Percentiles rank a stretch among this genome's conserved stretches.
Evolutionary conservation across 2,113 vertebrate genomes (phyloP).

Genomic region (Anoplopoma fimbria): DNA sequence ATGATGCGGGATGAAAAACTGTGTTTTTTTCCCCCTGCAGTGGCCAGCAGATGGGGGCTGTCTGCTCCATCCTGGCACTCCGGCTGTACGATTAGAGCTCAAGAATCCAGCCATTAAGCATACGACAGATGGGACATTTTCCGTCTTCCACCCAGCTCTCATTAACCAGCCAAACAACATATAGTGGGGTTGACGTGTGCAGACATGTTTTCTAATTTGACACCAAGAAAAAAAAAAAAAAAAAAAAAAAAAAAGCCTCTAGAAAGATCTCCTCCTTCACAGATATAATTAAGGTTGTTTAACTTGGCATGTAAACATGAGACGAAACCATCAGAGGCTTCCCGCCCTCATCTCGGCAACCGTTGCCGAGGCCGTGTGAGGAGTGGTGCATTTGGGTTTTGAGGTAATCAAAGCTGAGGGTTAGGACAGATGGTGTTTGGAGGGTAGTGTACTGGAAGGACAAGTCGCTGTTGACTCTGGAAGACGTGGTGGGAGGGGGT

Average conservation of each 20-base stretch:
- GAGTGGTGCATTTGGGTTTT: conserved; percentile 9
- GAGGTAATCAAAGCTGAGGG: conserved; percentile 61
- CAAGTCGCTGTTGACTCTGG: conserved; percentile 66
- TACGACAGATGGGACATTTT: conserved; percentile 76
- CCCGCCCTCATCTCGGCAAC: conserved; percentile 28
- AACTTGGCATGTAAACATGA: conserved; percentile 47
- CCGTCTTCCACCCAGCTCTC: conserved; percentile 56
- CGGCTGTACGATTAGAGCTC: conserved; percentile 56
- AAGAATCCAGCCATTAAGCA: conserved; percentile 74
- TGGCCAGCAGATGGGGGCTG: conserved; percentile 79
- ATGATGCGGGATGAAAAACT: conserved; percentile 56
- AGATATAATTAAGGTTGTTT: conserved; percentile 52
- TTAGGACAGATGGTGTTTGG: conserved; percentile 72
- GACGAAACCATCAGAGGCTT: conserved; percentile 41
- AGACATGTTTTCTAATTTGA: conserved; percentile 64
- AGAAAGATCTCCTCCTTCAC: background rate
- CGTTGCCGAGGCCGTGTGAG: conserved; percentile 7
- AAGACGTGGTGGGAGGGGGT: conserved; percentile 59
- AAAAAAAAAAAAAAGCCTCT: background rate
- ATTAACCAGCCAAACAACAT: conserved; percentile 71
- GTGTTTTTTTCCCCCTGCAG: conserved; percentile 53
- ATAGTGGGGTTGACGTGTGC: conserved; percentile 63
- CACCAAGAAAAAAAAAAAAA: background rate
- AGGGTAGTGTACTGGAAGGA: conserved; percentile 52
- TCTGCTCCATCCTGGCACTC: conserved; percentile 68